phyloP scores from a whole-genome alignment of 2,797 vertebrate genomes.

The Chromobotia macracanthus region DNA sequence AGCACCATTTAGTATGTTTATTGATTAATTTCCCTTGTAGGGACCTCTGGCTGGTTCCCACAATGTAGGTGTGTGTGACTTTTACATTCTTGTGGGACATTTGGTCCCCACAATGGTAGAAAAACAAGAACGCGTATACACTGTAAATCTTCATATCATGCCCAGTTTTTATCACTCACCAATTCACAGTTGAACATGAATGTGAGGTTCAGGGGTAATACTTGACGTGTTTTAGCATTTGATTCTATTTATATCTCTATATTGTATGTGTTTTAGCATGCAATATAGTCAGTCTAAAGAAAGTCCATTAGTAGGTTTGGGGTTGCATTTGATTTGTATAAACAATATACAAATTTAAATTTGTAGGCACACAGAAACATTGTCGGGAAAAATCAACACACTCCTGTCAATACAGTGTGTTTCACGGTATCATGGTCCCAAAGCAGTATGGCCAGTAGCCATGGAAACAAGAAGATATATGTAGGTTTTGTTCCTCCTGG shows the following conservation, averaged over 20 bases:
- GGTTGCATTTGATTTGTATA: neutral
- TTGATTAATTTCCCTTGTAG: no score
- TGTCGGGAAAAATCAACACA: neutral
- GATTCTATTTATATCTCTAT: no score
- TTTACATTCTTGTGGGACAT: no score
- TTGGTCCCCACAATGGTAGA: no score
- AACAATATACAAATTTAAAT: neutral
- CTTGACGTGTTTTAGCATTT: no score
- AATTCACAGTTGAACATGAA: neutral
- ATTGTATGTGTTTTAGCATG: no score
- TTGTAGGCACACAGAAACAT: neutral
- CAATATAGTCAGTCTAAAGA: neutral
- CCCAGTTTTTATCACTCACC: neutral
- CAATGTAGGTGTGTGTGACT: no score
- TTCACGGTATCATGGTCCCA: constrained; percentile 60
- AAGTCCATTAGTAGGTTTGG: neutral
- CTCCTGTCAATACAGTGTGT: constrained; percentile 45
- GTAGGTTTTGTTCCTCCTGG: constrained; percentile 63
- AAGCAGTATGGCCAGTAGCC: constrained; percentile 74
- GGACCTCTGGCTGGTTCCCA: no score
- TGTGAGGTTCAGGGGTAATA: no score
- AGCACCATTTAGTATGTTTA: no score
- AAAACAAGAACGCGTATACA: no score
- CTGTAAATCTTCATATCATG: no score
- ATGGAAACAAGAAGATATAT: constrained; percentile 79